Conservation (phyloP, 2,888 invertebrate genomes). For the Alcis repandata region DNA sequence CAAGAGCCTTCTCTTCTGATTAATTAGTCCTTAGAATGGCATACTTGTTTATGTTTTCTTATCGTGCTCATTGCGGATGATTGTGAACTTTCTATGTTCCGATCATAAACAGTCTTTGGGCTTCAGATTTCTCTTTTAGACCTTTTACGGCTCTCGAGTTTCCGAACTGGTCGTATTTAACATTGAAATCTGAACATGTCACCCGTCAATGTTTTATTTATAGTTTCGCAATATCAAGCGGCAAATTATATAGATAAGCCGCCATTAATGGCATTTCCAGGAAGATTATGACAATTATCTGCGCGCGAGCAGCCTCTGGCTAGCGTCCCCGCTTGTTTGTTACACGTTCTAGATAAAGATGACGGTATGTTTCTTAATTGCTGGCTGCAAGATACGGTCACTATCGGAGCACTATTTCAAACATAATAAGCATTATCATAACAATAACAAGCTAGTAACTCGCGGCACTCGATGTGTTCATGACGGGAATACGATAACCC, state of each 20-base stretch:
- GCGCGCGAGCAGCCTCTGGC: slow-evolving; percentile 56
- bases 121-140: slow-evolving; percentile 22
- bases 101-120: slow-evolving; percentile 13
- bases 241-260: slow-evolving; percentile 41
- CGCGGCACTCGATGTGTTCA: slow-evolving; percentile 69
- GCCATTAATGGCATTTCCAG: slow-evolving; percentile 59
- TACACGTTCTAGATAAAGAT: slow-evolving; percentile 66
- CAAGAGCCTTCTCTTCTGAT: slow-evolving; percentile 19
- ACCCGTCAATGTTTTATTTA: slow-evolving; percentile 30
- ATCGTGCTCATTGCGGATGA: slow-evolving; percentile 20
- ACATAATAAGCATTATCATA: slow-evolving; percentile 85
- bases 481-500: slow-evolving; percentile 65
- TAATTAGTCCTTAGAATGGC: slow-evolving; percentile 29
- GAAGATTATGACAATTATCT: slow-evolving; percentile 67
- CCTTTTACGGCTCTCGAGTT: slow-evolving; percentile 13
- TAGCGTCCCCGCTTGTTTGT: slow-evolving; percentile 64
- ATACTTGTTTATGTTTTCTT: slow-evolving; percentile 11
- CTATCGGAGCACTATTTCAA: slow-evolving; percentile 81
- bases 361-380: slow-evolving; percentile 80
- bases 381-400: slow-evolving; percentile 79
- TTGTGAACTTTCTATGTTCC: slow-evolving; percentile 18
- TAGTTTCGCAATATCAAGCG: slow-evolving; percentile 30
- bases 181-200: slow-evolving; percentile 14
- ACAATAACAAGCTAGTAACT: slow-evolving; percentile 82
- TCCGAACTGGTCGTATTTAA: slow-evolving; percentile 15